These are phyloP conservation scores for Chaetodon auriga DNA, from an alignment of 2,113 vertebrate genomes.

Conservation along the genomic window DNA sequence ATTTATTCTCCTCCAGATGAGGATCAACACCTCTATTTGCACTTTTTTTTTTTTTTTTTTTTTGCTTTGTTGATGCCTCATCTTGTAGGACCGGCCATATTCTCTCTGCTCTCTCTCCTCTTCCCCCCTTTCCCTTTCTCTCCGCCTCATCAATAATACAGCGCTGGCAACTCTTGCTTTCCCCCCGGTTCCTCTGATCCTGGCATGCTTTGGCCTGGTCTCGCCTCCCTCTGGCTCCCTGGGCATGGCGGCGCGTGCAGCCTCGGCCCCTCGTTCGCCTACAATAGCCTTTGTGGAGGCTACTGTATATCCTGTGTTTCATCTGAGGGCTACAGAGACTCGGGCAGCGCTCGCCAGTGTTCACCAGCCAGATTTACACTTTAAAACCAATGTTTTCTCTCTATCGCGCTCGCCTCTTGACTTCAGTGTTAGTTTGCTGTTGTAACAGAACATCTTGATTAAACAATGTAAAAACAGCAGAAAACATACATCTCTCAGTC, in stretches of 20 bases:
- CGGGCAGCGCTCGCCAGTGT: conserved; percentile 40
- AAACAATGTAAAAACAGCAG: background rate
- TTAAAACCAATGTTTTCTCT: background rate
- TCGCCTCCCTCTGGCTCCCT: conserved; percentile 72
- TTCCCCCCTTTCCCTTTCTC: conserved; percentile 50
- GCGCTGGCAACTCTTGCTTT: conserved; percentile 72
- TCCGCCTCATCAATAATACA: conserved; percentile 78
- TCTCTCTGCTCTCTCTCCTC: conserved; percentile 40
- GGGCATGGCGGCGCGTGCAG: conserved; percentile 75
- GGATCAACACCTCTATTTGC: conserved; percentile 21
- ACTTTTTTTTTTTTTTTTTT: background rate
- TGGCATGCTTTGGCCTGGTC: conserved; percentile 73
- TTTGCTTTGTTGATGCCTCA: conserved; percentile 37
- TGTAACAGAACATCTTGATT: background rate
- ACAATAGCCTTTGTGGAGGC: conserved; percentile 63
- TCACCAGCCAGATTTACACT: conserved; percentile 55
- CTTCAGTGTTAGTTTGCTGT: conserved; percentile 16
- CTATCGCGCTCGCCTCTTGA: background rate
- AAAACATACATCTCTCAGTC: background rate
- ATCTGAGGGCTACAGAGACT: conserved; percentile 71
- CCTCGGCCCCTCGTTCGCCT: conserved; percentile 56
- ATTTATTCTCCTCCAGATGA: conserved; percentile 19
- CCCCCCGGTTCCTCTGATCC: conserved; percentile 79
- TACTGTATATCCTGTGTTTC: conserved; percentile 59
- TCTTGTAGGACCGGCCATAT: conserved; percentile 58